These are phyloP conservation scores for Crax fasciolata DNA, from an alignment of 2,797 vertebrate genomes.

Conservation along the genomic window DNA sequence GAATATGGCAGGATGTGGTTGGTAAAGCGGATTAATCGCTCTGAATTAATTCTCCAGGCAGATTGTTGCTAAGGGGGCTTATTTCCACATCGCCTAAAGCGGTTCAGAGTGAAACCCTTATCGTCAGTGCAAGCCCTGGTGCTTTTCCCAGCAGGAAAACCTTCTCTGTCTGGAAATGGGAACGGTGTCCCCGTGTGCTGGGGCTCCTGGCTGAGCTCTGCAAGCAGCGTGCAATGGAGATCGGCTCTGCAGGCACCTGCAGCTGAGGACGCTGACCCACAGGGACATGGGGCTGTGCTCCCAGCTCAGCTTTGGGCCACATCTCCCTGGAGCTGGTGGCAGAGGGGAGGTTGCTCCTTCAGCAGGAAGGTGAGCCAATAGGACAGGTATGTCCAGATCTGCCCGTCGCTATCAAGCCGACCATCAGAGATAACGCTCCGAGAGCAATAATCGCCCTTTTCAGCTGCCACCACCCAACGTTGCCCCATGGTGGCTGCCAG, in stretches of 20 bases:
- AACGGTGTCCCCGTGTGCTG: accelerated
- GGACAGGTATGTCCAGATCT: neutral
- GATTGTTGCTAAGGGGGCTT: neutral
- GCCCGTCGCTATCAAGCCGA: neutral
- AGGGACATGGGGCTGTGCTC: neutral
- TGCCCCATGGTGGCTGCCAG: neutral
- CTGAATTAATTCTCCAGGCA: slow-evolving; percentile 43
- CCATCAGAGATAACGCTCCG: neutral
- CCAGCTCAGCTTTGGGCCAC: accelerated
- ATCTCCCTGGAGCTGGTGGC: neutral
- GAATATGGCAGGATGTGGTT: slow-evolving; percentile 19
- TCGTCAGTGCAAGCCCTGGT: accelerated
- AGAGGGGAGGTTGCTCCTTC: neutral
- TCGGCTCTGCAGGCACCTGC: neutral
- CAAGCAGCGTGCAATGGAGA: neutral
- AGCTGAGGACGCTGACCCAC: neutral
- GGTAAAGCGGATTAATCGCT: slow-evolving; percentile 52
- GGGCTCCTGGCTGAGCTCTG: neutral
- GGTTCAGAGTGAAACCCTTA: neutral
- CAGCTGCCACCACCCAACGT: neutral
- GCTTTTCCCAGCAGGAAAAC: neutral
- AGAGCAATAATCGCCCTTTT: neutral
- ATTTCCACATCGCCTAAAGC: neutral
- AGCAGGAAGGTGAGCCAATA: neutral
- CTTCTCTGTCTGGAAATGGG: accelerated